Base-by-base conservation (phyloP, 1,140 invertebrate species). In the Dendrolimus kikuchii region DNA sequence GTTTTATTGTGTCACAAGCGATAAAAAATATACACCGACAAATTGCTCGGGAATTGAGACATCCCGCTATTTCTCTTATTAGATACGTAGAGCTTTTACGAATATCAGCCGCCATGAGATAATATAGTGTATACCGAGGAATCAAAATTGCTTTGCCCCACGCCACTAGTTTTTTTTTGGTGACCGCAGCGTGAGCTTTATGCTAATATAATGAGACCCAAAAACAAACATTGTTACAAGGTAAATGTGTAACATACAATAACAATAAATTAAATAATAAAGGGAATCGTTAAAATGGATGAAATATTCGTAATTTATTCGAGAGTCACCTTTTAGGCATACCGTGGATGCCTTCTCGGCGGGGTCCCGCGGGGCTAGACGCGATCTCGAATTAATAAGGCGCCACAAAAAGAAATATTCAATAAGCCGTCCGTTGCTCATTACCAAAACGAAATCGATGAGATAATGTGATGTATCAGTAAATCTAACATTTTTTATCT, bases 201-300 rank as follows among this genome's bases (percentile, higher is more conserved):
- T 84, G 81, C 71, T 80, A 82, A 23, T 23, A 23, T 23, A 23
- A 81, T 84, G 73, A 79, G 68, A 48, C 69, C 74, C 73, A 78
- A 84, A 85, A 85, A 85, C 81, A 85, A 85, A 85, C 78, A 81
- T 80, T 78, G 76, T 79, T 83, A 83, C 80, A 80, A 76, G 69
- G 62, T 73, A 75, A 85, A 85, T 85, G 77, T 83, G 78, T 83
- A 82, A 83, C 77, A 81, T 75, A 83, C 74, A 68, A 80, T 81
- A 82, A 81, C 81, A 84, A 82, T 85, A 85, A 81, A 82, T 85
- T 85, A 84, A 84, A 84, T 81, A 85, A 85, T 85, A 85, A 81
- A 81, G 73, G 73, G 72, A 73, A 81, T 84, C 81, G 77, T 84
- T 84, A 84, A 84, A 82, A 84, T 76, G 75, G 72, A 78, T 74